A percentile compares a stretch with the other conserved stretches of the same genome.
These are phyloP conservation scores for Asbolus verrucosus DNA, from an alignment of 1,140 invertebrate species.

Conservation along the genomic window DNA sequence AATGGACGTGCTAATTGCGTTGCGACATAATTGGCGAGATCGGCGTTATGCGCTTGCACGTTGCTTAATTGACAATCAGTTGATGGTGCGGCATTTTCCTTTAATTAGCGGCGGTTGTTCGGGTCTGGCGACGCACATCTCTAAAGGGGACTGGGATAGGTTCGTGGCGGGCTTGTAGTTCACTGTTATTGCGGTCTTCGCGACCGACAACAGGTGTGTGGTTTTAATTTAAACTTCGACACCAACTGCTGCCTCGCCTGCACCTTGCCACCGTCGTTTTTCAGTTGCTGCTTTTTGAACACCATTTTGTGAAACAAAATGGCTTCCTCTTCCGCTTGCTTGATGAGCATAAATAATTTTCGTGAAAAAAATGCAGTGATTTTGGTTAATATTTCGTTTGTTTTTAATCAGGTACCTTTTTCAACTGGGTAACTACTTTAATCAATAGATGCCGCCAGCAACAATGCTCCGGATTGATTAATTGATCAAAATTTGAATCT, in stretches of 20 bases:
- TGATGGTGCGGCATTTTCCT: not conserved
- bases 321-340: not conserved
- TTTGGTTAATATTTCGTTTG: too few species aligned
- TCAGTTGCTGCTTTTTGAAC: not conserved
- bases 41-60: not conserved
- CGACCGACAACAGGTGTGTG: constrained; percentile 24
- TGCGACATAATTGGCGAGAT: constrained; percentile 19
- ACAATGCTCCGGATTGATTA: too few species aligned
- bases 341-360: not conserved
- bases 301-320: too few species aligned
- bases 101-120: not conserved
- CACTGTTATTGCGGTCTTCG: constrained; percentile 18
- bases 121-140: not conserved
- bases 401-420: too few species aligned
- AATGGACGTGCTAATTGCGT: too few species aligned
- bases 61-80: not conserved
- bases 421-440: too few species aligned
- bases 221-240: not conserved
- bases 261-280: not conserved
- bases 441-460: too few species aligned
- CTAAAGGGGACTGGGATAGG: constrained; percentile 35
- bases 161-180: constrained; percentile 4
- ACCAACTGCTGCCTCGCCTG: constrained; percentile 1
- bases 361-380: too few species aligned
- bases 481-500: too few species aligned